phyloP scores from a whole-genome alignment of 1,140 invertebrate genomes.

The Drosophila truncata region DNA sequence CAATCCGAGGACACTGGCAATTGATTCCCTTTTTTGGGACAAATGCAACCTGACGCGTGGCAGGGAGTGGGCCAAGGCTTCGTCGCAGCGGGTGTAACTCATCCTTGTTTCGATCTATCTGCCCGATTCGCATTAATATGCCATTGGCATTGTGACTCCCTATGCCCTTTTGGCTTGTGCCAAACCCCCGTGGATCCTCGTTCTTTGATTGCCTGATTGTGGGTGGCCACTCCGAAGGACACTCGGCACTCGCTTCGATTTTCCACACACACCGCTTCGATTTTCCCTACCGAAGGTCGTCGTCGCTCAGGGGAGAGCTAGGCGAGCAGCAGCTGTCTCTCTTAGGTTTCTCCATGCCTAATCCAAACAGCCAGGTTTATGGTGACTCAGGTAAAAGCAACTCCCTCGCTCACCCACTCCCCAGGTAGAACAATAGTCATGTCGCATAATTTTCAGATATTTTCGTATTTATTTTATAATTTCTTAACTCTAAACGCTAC shows the following conservation, averaged over 20 bases:
- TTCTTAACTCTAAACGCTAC: constrained; percentile 23
- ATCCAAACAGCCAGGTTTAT: constrained; percentile 39
- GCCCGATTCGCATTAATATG: constrained; percentile 65
- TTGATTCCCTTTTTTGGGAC: neutral
- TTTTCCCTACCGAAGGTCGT: constrained; percentile 19
- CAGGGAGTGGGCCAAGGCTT: constrained; percentile 35
- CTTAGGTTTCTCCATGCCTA: constrained; percentile 47
- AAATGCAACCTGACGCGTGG: constrained; percentile 59
- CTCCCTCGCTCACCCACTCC: neutral
- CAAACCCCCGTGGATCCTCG: constrained; percentile 44
- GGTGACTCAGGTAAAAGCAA: constrained; percentile 27
- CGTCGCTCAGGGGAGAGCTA: neutral
- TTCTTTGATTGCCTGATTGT: constrained; percentile 9
- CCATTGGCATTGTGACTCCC: constrained; percentile 33
- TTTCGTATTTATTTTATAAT: constrained; percentile 48
- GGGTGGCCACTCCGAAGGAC: constrained; percentile 65
- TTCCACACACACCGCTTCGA: neutral
- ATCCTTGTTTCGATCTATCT: constrained; percentile 33
- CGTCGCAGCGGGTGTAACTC: constrained; percentile 16
- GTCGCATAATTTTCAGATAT: constrained; percentile 21
- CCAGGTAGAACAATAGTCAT: constrained; percentile 26
- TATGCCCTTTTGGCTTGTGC: constrained; percentile 54
- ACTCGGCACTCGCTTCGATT: constrained; percentile 28
- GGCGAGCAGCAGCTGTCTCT: constrained; percentile 15
- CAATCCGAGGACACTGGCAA: constrained; percentile 36